phyloP scores from a whole-genome alignment of 2,797 vertebrate species.

The Gastrophryne carolinensis region DNA sequence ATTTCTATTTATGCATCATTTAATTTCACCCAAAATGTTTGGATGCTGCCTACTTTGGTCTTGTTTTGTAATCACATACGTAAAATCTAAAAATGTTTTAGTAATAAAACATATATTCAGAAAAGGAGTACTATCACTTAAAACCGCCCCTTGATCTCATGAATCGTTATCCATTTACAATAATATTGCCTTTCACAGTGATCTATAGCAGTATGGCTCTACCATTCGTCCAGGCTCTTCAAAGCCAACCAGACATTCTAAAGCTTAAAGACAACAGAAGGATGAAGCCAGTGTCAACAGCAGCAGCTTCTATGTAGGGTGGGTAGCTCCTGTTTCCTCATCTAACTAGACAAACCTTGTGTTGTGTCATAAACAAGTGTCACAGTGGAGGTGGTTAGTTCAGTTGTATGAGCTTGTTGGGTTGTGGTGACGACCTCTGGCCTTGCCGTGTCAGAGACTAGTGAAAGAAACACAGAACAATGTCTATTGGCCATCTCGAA shows the following conservation, averaged over 20 bases:
- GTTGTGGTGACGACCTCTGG: conserved; percentile 36
- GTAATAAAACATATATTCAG: too few species aligned
- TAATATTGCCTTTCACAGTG: background rate
- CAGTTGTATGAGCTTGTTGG: background rate
- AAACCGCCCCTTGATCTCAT: too few species aligned
- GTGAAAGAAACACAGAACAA: conserved; percentile 30
- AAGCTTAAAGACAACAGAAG: background rate
- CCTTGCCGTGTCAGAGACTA: conserved; percentile 16
- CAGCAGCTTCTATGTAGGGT: background rate
- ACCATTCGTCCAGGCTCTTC: background rate
- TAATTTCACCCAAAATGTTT: too few species aligned
- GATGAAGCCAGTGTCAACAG: background rate
- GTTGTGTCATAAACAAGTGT: background rate
- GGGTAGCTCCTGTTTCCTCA: background rate
- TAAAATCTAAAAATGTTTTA: too few species aligned
- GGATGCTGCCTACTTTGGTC: too few species aligned
- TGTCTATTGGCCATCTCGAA: background rate
- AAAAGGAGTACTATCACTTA: too few species aligned
- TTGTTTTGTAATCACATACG: too few species aligned
- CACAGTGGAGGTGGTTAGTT: background rate
- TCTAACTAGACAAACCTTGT: conserved; percentile 35
- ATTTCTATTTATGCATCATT: too few species aligned
- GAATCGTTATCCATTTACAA: too few species aligned
- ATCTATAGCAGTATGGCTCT: background rate
- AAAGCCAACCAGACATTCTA: background rate